Evolutionary conservation across 2,888 invertebrate genomes (phyloP).

Genomic region (Argyresthia goedartella): DNA sequence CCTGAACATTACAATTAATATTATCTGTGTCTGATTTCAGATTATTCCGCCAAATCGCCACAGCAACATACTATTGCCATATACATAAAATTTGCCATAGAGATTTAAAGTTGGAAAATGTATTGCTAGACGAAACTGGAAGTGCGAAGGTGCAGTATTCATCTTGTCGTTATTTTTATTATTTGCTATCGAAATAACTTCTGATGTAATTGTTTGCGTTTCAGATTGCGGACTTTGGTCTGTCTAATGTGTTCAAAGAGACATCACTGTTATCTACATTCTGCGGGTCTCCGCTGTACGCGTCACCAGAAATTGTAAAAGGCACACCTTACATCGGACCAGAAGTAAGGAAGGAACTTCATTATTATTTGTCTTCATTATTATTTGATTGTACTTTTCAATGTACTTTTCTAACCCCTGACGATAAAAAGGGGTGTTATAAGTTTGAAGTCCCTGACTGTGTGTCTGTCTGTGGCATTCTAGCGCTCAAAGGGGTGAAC

Average conservation of each 20-base stretch:
- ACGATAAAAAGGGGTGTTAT: too few relatives aligned
- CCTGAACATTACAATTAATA: too few relatives aligned
- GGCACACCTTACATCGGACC: slow-evolving; percentile 97
- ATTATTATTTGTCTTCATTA: background rate
- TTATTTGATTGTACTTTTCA: too few relatives aligned
- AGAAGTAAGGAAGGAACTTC: slow-evolving; percentile 83
- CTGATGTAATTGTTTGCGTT: slow-evolving; percentile 15
- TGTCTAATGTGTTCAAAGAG: slow-evolving; percentile 96
- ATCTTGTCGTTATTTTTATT: background rate
- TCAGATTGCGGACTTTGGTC: slow-evolving; percentile 98
- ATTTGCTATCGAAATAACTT: background rate
- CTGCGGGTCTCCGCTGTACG: slow-evolving; percentile 96
- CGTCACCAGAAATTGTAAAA: slow-evolving; percentile 97
- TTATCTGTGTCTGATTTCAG: slow-evolving; percentile 44
- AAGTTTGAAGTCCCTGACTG: too few relatives aligned
- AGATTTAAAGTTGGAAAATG: slow-evolving; percentile 96
- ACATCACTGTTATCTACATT: slow-evolving; percentile 89
- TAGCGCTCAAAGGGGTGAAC: too few relatives aligned
- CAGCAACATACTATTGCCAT: slow-evolving; percentile 97
- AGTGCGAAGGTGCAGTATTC: slow-evolving; percentile 87
- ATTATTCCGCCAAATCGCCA: slow-evolving; percentile 96
- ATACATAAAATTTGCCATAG: slow-evolving; percentile 98
- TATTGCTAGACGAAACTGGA: slow-evolving; percentile 90
- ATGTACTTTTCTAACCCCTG: too few relatives aligned
- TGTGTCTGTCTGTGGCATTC: too few relatives aligned